Percentiles rank a stretch among this genome's conserved stretches.
phyloP scores from a whole-genome alignment of 2,888 invertebrate genomes.

The Idaea aversata region DNA sequence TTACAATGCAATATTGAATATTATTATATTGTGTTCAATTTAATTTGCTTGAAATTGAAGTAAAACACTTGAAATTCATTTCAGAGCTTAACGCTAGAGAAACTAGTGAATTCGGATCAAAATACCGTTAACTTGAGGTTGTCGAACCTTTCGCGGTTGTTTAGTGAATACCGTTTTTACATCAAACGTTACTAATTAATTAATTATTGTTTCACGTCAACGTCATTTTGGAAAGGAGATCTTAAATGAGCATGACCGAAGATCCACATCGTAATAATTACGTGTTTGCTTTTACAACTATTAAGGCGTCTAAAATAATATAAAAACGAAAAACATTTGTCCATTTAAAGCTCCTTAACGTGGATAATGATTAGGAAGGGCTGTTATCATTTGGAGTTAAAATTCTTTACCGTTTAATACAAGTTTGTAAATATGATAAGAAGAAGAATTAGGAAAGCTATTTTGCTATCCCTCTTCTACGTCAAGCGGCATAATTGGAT shows the following conservation, averaged over 20 bases:
- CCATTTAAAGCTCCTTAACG: neutral
- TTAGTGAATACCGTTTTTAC: slow-evolving; percentile 46
- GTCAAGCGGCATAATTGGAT: slow-evolving; percentile 66
- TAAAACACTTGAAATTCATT: slow-evolving; percentile 27
- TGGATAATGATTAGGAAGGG: neutral
- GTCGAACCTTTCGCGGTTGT: slow-evolving; percentile 53
- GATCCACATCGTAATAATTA: neutral
- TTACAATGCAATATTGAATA: neutral
- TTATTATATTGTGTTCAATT: neutral
- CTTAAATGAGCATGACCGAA: neutral
- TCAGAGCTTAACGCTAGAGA: slow-evolving; percentile 32
- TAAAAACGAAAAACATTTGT: neutral
- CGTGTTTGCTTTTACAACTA: neutral
- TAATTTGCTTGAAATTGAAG: slow-evolving; percentile 12
- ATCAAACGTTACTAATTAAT: slow-evolving; percentile 32
- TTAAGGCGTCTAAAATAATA: neutral
- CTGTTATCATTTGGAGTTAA: neutral
- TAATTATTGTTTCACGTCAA: slow-evolving; percentile 29
- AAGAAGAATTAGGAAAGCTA: slow-evolving; percentile 60
- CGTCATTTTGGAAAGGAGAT: slow-evolving; percentile 18
- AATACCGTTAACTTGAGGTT: slow-evolving; percentile 66
- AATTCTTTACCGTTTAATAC: slow-evolving; percentile 22
- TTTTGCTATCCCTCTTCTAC: slow-evolving; percentile 63
- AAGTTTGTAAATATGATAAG: slow-evolving; percentile 46
- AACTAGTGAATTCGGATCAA: slow-evolving; percentile 59